Conservation (phyloP, 2,113 vertebrate genomes). For the Pterocles gutturalis region DNA sequence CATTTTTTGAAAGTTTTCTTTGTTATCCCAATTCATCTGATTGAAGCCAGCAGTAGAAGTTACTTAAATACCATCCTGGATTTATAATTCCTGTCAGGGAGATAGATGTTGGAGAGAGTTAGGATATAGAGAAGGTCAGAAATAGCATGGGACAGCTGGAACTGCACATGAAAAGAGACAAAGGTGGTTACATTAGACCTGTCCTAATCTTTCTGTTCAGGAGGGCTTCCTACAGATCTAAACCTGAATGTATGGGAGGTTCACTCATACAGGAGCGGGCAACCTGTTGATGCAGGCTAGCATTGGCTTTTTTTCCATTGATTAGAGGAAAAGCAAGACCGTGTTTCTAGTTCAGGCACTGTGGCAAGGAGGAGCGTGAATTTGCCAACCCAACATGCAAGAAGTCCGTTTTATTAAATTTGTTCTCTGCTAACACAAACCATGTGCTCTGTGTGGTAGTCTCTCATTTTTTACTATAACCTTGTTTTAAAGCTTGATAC, state of each 20-base stretch:
- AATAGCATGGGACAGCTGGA: neutral
- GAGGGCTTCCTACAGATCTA: neutral
- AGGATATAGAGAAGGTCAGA: neutral
- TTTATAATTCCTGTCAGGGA: neutral
- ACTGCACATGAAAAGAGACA: neutral
- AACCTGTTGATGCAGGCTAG: neutral
- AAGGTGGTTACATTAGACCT: neutral
- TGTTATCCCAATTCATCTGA: neutral
- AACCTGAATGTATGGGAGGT: neutral
- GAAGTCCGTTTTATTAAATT: conserved; percentile 24
- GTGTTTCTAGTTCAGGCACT: neutral
- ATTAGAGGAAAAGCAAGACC: neutral
- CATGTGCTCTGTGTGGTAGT: neutral
- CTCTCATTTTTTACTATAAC: neutral
- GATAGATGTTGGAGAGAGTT: accelerated
- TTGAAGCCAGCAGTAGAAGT: neutral
- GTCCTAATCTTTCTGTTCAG: neutral
- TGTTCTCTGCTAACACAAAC: neutral
- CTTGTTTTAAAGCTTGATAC: neutral
- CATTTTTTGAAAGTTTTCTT: neutral
- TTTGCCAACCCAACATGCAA: neutral
- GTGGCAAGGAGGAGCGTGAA: neutral
- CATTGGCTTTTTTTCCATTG: neutral
- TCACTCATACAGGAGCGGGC: accelerated
- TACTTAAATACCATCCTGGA: neutral